Conservation (phyloP, 2,797 vertebrate genomes). For the Chromobotia macracanthus region DNA sequence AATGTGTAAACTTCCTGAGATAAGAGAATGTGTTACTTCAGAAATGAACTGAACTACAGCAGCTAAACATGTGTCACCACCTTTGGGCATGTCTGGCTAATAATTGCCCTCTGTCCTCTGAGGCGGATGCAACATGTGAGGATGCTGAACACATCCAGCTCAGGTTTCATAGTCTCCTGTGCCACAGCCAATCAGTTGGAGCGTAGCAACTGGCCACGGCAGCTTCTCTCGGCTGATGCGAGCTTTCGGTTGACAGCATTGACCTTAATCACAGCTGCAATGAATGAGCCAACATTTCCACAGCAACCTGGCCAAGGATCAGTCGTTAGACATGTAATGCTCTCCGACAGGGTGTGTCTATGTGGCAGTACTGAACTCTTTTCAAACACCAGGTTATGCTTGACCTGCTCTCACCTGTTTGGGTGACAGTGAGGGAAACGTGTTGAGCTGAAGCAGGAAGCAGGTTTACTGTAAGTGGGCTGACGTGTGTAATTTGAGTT, state of each 20-base stretch:
- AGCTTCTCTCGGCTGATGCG: constrained; percentile 27
- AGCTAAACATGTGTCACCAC: not conserved
- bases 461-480: constrained; percentile 36
- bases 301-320: constrained; percentile 44
- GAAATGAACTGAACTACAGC: not conserved
- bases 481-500: constrained; percentile 43
- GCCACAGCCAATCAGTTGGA: constrained; percentile 49
- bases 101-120: not conserved
- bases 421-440: constrained; percentile 38
- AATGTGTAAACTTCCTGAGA: too few species aligned
- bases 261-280: constrained; percentile 57
- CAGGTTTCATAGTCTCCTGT: constrained; percentile 30
- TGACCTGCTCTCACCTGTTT: constrained; percentile 41
- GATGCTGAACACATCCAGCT: constrained; percentile 18
- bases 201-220: constrained; percentile 27
- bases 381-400: constrained; percentile 46
- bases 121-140: constrained; percentile 17
- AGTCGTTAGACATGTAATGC: constrained; percentile 6
- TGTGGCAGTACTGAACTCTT: constrained; percentile 22
- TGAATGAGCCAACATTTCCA: constrained; percentile 45
- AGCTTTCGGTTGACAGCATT: constrained; percentile 47
- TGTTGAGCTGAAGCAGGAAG: constrained; percentile 19
- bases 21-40: not conserved
- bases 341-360: constrained; percentile 52
- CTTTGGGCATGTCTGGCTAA: not conserved